These are phyloP conservation scores for Agrochola lychnidis DNA, from an alignment of 2,888 invertebrate species.

Conservation along the genomic window DNA sequence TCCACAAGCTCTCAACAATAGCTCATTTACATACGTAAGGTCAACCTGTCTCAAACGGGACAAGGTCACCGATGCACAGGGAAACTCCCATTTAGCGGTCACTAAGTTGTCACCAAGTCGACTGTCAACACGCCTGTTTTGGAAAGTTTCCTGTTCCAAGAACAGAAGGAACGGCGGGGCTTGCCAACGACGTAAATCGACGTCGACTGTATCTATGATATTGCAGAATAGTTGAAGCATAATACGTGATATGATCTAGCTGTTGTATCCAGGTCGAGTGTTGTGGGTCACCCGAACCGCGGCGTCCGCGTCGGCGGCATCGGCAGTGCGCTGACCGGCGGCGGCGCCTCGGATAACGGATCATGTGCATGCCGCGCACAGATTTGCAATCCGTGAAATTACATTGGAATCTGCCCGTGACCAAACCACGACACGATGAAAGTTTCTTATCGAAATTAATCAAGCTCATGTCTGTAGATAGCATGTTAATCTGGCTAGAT, in stretches of 20 bases:
- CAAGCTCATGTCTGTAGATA: slow-evolving; percentile 36
- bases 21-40: slow-evolving; percentile 57
- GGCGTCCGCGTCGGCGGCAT: slow-evolving; percentile 58
- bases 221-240: slow-evolving; percentile 64
- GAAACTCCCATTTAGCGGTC: slow-evolving; percentile 43
- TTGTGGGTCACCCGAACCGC: slow-evolving; percentile 73
- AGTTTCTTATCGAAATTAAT: slow-evolving; percentile 48
- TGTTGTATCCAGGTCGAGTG: slow-evolving; percentile 68
- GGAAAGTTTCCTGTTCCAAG: slow-evolving; percentile 47
- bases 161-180: slow-evolving; percentile 24
- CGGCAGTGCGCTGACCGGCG: slow-evolving; percentile 56
- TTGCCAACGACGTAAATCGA: slow-evolving; percentile 55
- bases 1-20: slow-evolving; percentile 58
- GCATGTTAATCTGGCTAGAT: slow-evolving; percentile 42
- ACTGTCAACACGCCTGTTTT: slow-evolving; percentile 44
- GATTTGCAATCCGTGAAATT: slow-evolving; percentile 66
- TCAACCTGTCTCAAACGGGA: slow-evolving; percentile 48
- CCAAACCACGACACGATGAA: slow-evolving; percentile 33
- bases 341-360: slow-evolving; percentile 73
- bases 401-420: slow-evolving; percentile 41
- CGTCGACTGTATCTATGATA: slow-evolving; percentile 57
- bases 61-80: slow-evolving; percentile 58
- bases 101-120: slow-evolving; percentile 39
- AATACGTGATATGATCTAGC: slow-evolving; percentile 59
- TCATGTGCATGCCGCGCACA: slow-evolving; percentile 69